Base-by-base conservation (phyloP, 2,113 vertebrate genomes). In the Pimephales promelas region DNA sequence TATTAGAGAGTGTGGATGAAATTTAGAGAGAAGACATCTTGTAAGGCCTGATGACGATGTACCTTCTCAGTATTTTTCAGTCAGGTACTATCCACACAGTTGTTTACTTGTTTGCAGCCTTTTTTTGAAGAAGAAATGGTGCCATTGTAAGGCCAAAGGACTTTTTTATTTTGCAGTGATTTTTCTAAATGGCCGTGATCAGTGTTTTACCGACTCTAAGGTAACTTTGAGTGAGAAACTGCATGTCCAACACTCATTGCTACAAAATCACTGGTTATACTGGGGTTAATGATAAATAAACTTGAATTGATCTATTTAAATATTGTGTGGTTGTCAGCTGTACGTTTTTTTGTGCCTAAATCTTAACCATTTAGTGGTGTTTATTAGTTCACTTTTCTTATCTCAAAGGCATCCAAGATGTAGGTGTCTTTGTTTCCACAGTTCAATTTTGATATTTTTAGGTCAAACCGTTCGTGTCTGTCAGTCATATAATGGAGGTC, bases 11-110 rank as follows among this genome's bases (percentile, higher is more conserved):
- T 6, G 22, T 57, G 11, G 13, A 47, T 52, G 18, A 83, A 79
- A 66, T 57, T 61, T 34, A 54, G 34, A 64, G 49, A 78, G 49
- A 84, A 36, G 84, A 84, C 87, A 73, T 66, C 40, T 16, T 52
- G 45, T 74, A 74, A 20, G 36, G 26, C 36, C 56, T 83, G 34
- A 26, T 34, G 20, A 61, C 79, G 70, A 78, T 76, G 18, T 64
- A 71, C 66, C 22, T 78, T 34, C 28, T 22, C 49, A 75, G 64
- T 81, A 81, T 68, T 90, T 84, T 79, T 82, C 73, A 86, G 43
- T 86, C 78, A 85, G 86, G 87, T 88, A 86, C 83, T 76, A 40
- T 81, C 49, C 26, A 47, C 45, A 49, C 61, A 6, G 26, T 68
- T 73, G 84, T 66, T 22, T 88, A 76, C 81, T 24, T 8, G 68